Conservation (phyloP, 2,888 invertebrate species). For the Eucera pruinosa region DNA sequence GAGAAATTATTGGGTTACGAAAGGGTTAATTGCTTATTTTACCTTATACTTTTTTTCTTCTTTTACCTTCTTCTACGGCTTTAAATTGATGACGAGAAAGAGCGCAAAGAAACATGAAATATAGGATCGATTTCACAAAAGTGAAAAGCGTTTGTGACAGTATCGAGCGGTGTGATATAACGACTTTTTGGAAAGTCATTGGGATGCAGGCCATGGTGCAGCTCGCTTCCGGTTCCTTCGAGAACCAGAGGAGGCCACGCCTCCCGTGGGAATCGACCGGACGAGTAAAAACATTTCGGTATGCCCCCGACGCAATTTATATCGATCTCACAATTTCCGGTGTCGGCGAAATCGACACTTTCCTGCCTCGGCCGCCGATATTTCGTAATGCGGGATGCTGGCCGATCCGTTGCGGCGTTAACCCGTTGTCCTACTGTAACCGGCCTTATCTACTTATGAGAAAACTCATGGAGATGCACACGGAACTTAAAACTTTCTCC, state of each 20-base stretch:
- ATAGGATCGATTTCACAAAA: slow-evolving; percentile 4
- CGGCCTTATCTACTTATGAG: slow-evolving; percentile 22
- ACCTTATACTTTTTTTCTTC: no score
- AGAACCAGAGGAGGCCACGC: background rate
- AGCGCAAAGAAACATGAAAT: background rate
- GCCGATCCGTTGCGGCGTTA: slow-evolving; percentile 5
- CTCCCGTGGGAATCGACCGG: slow-evolving; percentile 58
- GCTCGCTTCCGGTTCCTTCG: slow-evolving; percentile 57
- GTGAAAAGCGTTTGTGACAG: slow-evolving; percentile 5
- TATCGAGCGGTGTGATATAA: slow-evolving; percentile 17
- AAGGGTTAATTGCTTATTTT: no score
- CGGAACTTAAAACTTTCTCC: no score
- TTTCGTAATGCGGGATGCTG: slow-evolving; percentile 67
- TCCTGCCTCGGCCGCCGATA: slow-evolving; percentile 60
- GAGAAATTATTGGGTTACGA: no score
- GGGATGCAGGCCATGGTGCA: slow-evolving; percentile 1
- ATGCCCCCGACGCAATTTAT: slow-evolving; percentile 70
- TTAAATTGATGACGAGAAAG: background rate
- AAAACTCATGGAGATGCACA: slow-evolving; percentile 16
- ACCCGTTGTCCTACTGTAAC: background rate
- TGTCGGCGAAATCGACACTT: slow-evolving; percentile 73
- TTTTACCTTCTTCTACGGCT: no score
- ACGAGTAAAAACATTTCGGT: slow-evolving; percentile 64
- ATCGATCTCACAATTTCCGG: slow-evolving; percentile 80
- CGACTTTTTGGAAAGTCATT: slow-evolving; percentile 46